These are phyloP conservation scores for Morbakka virulenta DNA, from an alignment of 30 jellyfish, hydroid and myxozoan genomes.

Conservation along the genomic window DNA sequence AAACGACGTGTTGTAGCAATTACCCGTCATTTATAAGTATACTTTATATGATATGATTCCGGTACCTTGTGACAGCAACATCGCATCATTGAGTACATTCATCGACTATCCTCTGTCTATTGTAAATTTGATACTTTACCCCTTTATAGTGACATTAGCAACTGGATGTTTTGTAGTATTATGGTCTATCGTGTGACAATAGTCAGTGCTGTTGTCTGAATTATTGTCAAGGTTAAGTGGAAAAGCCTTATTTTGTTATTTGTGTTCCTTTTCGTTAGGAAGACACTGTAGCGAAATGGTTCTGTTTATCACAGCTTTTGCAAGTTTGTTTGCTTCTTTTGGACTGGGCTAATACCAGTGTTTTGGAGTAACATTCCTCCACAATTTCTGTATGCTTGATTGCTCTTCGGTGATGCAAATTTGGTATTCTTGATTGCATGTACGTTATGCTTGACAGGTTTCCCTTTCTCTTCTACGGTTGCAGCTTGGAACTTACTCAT, in stretches of 20 bases:
- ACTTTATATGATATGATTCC: too few species aligned
- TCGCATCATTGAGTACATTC: conserved; percentile 8
- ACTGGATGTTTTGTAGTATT: conserved; percentile 4
- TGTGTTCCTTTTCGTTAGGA: background rate
- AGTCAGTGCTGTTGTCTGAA: too few species aligned
- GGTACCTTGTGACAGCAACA: too few species aligned
- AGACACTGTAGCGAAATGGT: conserved; percentile 40
- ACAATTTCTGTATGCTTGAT: background rate
- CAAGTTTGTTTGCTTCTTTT: conserved; percentile 13
- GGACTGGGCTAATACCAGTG: conserved; percentile 8
- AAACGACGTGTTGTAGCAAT: too few species aligned
- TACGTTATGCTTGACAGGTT: too few species aligned
- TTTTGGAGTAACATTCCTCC: background rate
- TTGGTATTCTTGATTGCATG: too few species aligned
- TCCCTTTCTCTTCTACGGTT: too few species aligned
- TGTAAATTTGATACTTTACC: conserved; percentile 1
- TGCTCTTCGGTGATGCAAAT: too few species aligned
- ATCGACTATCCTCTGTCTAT: conserved; percentile 52
- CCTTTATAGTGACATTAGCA: conserved; percentile 6
- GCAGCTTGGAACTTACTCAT: conserved; percentile 19
- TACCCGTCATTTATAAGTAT: too few species aligned
- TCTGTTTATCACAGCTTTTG: background rate
- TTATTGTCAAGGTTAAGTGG: conserved; percentile 2
- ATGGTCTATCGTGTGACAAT: conserved; percentile 19
- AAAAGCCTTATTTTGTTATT: background rate